These are phyloP conservation scores for Chrysina gloriosa DNA, from an alignment of 2,888 invertebrate genomes.

Conservation along the genomic window DNA sequence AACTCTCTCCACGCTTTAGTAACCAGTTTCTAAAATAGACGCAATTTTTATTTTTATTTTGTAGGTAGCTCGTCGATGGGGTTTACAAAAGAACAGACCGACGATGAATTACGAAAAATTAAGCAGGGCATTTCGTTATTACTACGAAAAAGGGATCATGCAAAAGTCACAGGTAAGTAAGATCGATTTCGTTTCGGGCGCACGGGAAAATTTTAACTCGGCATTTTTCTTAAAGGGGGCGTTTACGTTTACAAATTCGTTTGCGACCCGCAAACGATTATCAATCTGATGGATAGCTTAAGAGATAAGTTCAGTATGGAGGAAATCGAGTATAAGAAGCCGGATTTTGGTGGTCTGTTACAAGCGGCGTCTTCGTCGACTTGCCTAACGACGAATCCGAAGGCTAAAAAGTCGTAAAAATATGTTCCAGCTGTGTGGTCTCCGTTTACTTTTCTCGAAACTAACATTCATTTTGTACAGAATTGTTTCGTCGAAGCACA, in stretches of 20 bases:
- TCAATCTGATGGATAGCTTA: conserved; percentile 81
- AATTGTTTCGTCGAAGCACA: too few relatives aligned
- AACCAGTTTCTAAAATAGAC: too few relatives aligned
- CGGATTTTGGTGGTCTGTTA: conserved; percentile 5
- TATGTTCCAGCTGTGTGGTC: too few relatives aligned
- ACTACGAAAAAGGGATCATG: conserved; percentile 98
- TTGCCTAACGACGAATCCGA: background rate
- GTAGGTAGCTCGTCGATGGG: conserved; percentile 94
- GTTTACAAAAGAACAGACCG: conserved; percentile 93
- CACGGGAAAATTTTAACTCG: background rate
- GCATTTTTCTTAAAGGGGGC: conserved; percentile 74
- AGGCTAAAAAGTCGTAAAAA: background rate
- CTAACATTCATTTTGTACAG: too few relatives aligned
- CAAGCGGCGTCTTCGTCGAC: conserved; percentile 11
- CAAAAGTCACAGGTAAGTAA: too few relatives aligned
- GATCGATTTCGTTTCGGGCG: too few relatives aligned
- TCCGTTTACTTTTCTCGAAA: too few relatives aligned
- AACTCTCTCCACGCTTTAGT: too few relatives aligned
- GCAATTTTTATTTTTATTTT: too few relatives aligned
- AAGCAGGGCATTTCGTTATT: conserved; percentile 90
- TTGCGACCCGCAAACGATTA: conserved; percentile 90
- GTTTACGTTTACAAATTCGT: conserved; percentile 97
- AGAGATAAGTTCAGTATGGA: conserved; percentile 42
- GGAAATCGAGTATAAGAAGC: conserved; percentile 5
- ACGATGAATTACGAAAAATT: conserved; percentile 98